These are phyloP conservation scores for Bruchidius siliquastri DNA, from an alignment of 2,888 invertebrate species.

Conservation along the genomic window DNA sequence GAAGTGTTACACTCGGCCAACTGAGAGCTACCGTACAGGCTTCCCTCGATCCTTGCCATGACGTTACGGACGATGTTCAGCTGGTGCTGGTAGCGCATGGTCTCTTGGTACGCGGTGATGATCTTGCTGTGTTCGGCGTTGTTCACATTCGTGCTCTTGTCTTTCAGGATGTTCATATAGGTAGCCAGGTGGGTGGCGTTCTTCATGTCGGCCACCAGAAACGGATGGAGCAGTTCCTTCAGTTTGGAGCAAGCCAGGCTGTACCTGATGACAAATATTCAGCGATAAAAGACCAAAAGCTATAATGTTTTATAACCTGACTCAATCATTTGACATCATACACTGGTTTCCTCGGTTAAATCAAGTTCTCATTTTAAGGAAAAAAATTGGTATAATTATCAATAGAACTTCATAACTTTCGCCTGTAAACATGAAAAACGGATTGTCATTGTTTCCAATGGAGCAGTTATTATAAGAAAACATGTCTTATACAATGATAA, in stretches of 20 bases:
- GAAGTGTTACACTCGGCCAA: conserved; percentile 53
- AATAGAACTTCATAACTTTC: too few relatives aligned
- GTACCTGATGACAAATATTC: conserved; percentile 41
- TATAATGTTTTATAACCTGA: too few relatives aligned
- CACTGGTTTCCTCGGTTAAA: too few relatives aligned
- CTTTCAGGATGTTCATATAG: conserved; percentile 59
- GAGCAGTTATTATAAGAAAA: too few relatives aligned
- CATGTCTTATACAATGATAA: too few relatives aligned
- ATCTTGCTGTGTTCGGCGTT: conserved; percentile 50
- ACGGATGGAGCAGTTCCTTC: conserved; percentile 71
- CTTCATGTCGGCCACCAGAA: conserved; percentile 73
- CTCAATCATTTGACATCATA: too few relatives aligned
- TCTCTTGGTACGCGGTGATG: conserved; percentile 62
- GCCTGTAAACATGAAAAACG: too few relatives aligned
- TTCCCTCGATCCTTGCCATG: conserved; percentile 66
- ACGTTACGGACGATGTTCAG: conserved; percentile 77
- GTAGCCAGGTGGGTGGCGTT: conserved; percentile 81
- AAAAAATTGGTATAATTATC: too few relatives aligned
- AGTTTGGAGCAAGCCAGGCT: conserved; percentile 82
- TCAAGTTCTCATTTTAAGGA: too few relatives aligned
- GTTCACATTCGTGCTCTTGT: conserved; percentile 32
- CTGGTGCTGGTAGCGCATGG: conserved; percentile 84
- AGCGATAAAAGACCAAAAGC: too few relatives aligned
- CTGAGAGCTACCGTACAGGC: conserved; percentile 14
- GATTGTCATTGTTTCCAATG: too few relatives aligned